These are phyloP conservation scores for Eupithecia centaureata DNA, from an alignment of 2,888 invertebrate genomes.

Conservation along the genomic window DNA sequence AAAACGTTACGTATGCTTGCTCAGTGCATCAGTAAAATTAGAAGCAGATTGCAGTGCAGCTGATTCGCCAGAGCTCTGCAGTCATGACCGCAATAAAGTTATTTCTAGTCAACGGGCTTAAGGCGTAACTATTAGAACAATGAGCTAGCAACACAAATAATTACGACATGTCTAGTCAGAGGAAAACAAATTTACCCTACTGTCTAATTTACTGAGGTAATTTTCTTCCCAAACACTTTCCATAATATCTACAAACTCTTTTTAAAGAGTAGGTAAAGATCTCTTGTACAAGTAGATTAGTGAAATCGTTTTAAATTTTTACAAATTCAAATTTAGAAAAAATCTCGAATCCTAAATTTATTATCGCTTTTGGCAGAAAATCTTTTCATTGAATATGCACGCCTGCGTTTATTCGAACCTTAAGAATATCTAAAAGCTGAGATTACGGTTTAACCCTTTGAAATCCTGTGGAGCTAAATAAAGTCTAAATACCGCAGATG, in stretches of 20 bases:
- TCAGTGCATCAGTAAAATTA: slow-evolving; percentile 67
- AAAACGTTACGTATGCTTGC: slow-evolving; percentile 29
- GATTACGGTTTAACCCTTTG: slow-evolving; percentile 19
- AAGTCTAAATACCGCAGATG: slow-evolving; percentile 16
- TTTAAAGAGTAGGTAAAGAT: background rate
- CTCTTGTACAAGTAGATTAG: background rate
- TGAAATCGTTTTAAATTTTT: background rate
- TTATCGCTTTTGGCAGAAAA: slow-evolving; percentile 1
- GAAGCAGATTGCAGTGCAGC: slow-evolving; percentile 65
- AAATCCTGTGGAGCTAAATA: slow-evolving; percentile 20
- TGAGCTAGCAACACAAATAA: slow-evolving; percentile 13
- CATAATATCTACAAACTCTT: background rate
- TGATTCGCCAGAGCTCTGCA: slow-evolving; percentile 64
- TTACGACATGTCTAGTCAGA: slow-evolving; percentile 13
- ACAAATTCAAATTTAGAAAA: background rate
- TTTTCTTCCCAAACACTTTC: background rate
- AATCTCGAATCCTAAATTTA: background rate
- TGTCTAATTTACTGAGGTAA: background rate
- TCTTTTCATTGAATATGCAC: slow-evolving; percentile 10
- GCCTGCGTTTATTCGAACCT: background rate
- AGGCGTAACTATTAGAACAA: slow-evolving; percentile 26
- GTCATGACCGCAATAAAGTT: slow-evolving; percentile 67
- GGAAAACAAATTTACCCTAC: slow-evolving; percentile 24
- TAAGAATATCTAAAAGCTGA: slow-evolving; percentile 18
- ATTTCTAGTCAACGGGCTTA: slow-evolving; percentile 51